A percentile compares a stretch with the other conserved stretches of the same genome.
Conservation (phyloP, 2,888 invertebrate species). For the Drepanosiphum platanoidis region DNA sequence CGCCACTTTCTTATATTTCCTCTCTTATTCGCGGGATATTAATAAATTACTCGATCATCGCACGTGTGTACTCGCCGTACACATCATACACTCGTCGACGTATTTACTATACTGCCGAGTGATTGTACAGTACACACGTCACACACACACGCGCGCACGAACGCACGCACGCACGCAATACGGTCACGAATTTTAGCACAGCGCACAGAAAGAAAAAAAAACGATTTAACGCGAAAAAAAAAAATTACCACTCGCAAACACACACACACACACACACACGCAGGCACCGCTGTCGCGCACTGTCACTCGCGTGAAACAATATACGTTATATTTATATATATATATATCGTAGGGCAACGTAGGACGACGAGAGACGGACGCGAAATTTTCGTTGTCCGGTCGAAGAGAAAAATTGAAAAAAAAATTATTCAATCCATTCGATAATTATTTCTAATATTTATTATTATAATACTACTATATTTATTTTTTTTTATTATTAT, state of each 20-base stretch:
- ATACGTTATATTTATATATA: too few species aligned
- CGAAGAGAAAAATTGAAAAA: too few species aligned
- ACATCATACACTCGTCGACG: background rate
- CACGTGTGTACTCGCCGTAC: background rate
- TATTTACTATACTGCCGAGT: background rate
- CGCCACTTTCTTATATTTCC: background rate
- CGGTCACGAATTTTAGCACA: constrained; percentile 17
- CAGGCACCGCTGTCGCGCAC: background rate
- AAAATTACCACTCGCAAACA: background rate
- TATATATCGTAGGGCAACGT: too few species aligned
- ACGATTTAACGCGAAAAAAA: background rate
- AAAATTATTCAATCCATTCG: too few species aligned
- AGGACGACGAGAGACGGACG: background rate
- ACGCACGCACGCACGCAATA: background rate
- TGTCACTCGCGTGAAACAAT: background rate
- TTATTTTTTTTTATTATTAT: background rate
- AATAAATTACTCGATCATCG: background rate
- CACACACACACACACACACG: background rate
- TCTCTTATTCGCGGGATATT: too few species aligned
- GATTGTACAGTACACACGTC: background rate
- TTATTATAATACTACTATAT: background rate
- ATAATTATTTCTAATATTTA: background rate
- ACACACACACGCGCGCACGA: background rate
- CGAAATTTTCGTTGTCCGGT: background rate
- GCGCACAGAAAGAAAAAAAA: constrained; percentile 1